Base-by-base conservation (phyloP, 2,797 vertebrate species). In the Nothura maculosa region DNA sequence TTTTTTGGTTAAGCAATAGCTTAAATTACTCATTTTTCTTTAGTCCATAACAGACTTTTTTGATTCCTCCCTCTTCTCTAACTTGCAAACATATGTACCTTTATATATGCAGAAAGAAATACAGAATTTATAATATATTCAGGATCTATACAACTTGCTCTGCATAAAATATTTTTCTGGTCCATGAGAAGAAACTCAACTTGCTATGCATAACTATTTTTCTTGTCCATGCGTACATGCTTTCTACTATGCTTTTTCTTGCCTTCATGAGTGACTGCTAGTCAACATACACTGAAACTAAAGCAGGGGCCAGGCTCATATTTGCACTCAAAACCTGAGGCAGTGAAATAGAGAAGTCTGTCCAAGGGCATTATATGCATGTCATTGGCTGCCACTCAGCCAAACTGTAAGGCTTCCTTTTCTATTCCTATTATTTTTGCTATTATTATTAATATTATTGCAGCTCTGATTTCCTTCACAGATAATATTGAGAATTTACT, bases 351-450 rank as follows among this genome's bases (percentile, higher is more conserved):
- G 48, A 95, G 27, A 80, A 61, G 25, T 61, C 87, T 82, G 62
- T 91, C 63, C 89, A 78, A 79, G 54, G 1, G 0, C 89, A 58
- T 91, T 95, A 86, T 70, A 83, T 43, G 54, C 47, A 47, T 30
- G 32, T 66, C 72, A 66, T 81, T 85, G 89, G 94, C 85, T 92
- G 81, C 64, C 76, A 77, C 42, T 92, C 88, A 94, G 63, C 28
- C 74, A 84, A 78, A 91, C 88, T 95, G 57, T 76, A 63, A 40
- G 16, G 17, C 19, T 75, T 34, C 30, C 16, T 38, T 67, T 80
- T 79, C 87, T 83, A 40, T 57, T 84, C 15, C 5, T 38, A 28
- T 6, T 32, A 8, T 5, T 81, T 45, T 1, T 50, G 14, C 5
- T 85, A 36, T 5, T 47, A 32, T 27, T 45, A 30, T 13, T 58